A percentile compares a stretch with the other conserved stretches of the same genome.
Evolutionary conservation across 1,140 invertebrate species (phyloP).

Genomic region (Bombus consobrinus): DNA sequence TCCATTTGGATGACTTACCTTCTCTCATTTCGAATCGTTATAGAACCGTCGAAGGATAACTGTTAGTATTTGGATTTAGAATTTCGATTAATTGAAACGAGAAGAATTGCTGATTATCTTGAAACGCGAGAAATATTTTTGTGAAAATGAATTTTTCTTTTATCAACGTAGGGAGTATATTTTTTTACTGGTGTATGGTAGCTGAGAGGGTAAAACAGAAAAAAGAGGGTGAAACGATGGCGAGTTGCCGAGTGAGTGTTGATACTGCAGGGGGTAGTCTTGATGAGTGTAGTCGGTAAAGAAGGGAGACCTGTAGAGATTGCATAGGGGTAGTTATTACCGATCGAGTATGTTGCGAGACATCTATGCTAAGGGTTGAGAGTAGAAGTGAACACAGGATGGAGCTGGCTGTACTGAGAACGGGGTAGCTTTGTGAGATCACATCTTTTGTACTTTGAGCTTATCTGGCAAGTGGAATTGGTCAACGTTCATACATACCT

Average conservation of each 20-base stretch:
- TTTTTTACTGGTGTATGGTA: background rate
- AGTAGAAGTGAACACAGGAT: slow-evolving; percentile 37
- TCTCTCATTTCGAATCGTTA: background rate
- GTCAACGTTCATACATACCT: background rate
- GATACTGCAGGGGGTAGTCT: slow-evolving; percentile 49
- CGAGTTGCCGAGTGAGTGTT: slow-evolving; percentile 15
- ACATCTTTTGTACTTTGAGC: background rate
- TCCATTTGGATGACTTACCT: background rate
- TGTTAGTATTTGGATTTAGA: background rate
- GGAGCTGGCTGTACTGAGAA: slow-evolving; percentile 42
- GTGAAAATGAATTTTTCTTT: background rate
- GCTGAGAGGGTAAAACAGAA: slow-evolving; percentile 61
- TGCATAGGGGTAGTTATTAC: slow-evolving; percentile 54
- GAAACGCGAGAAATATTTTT: background rate
- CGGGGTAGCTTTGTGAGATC: background rate
- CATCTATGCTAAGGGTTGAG: no score
- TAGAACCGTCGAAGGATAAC: no score
- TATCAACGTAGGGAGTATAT: background rate
- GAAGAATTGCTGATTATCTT: background rate
- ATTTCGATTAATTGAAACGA: background rate
- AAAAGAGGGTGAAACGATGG: background rate
- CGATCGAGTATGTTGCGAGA: slow-evolving; percentile 45
- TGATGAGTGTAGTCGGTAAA: slow-evolving; percentile 54
- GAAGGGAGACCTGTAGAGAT: slow-evolving; percentile 25
- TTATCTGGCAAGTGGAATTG: background rate